These are phyloP conservation scores for Cheilosia vulpina DNA, from an alignment of 2,888 invertebrate species.

Conservation along the genomic window DNA sequence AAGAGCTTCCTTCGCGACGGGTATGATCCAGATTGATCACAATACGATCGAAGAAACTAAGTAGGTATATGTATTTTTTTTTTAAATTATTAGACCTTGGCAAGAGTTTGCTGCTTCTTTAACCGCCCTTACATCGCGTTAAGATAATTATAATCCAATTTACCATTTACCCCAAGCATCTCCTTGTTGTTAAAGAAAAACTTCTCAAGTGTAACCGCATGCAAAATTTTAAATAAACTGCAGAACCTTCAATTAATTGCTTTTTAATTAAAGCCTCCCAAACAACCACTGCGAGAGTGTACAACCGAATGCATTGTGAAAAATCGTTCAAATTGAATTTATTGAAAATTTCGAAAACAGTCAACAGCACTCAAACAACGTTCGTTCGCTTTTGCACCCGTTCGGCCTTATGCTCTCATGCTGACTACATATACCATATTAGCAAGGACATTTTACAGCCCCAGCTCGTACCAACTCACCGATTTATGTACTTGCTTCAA, in stretches of 20 bases:
- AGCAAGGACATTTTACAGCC: constrained; percentile 64
- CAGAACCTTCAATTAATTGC: constrained; percentile 24
- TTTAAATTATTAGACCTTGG: no score
- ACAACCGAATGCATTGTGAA: constrained; percentile 44
- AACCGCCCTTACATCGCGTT: neutral
- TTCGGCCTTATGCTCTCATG: constrained; percentile 19
- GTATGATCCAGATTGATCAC: no score
- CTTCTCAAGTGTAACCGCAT: constrained; percentile 2
- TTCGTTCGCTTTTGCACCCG: constrained; percentile 31
- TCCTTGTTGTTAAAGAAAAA: neutral
- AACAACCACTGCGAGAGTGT: constrained; percentile 19
- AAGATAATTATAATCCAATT: neutral
- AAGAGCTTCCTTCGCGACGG: no score
- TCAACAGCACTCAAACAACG: constrained; percentile 51
- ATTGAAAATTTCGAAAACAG: constrained; percentile 69
- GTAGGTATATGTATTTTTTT: no score
- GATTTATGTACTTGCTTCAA: constrained; percentile 56
- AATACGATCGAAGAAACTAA: no score
- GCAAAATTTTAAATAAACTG: neutral
- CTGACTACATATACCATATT: constrained; percentile 27
- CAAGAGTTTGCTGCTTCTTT: no score
- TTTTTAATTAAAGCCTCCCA: constrained; percentile 38
- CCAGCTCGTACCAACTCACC: constrained; percentile 14
- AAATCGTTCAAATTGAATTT: constrained; percentile 60
- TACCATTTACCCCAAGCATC: neutral